Evolutionary conservation across 2,113 vertebrate species (phyloP), one percentile per base, ranked within the genome.

Genomic region (Chlamydotis undulata): DNA sequence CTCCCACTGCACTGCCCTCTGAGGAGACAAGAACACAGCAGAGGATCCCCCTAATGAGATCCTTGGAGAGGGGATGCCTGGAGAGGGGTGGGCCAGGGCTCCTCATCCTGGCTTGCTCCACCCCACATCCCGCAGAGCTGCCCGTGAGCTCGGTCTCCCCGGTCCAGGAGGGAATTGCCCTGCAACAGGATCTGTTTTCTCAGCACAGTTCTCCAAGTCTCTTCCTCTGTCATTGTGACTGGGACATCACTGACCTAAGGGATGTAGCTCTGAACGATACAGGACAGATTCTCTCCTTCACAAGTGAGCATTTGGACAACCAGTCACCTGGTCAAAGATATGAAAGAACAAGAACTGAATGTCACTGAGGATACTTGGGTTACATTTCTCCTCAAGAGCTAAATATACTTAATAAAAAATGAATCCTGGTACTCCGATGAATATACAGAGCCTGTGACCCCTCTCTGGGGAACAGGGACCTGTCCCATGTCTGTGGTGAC

Each of bases 51-150:
- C 37, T 11, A 52, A 25, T 16, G 69, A 53, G 84, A 25, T 57
- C 55, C 19, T 24, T 45, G 65, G 41, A 43, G 65, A 18, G 52
- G 65, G 14, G 73, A 31, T 56, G 23, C 33, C 50, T 39, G 55
- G 59, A 79, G 16, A 12, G 18, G 52, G 8, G 25, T 53, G 37
- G 28, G 24, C 37, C 59, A 33, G n/a, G 49, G 52, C 37, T 71
- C 31, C 16, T 77, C 53, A 26, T 19, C 47, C 71, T 1, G 0
- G 8, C 17, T 73, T 1, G 0, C 70, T 71, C 45, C 53, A 55
- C 49, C 65, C 7, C 60, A 25, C 10, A n/a, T 10, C 19, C 35
- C 1, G 0, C 19, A n/a, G 63, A 69, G 61, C 39, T 69, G 61
- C 78, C 61, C 50, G 3, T 4, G 15, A 43, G 69, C n/a, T 71